phyloP scores from a whole-genome alignment of 2,113 vertebrate species.

The Carassius gibelio region DNA sequence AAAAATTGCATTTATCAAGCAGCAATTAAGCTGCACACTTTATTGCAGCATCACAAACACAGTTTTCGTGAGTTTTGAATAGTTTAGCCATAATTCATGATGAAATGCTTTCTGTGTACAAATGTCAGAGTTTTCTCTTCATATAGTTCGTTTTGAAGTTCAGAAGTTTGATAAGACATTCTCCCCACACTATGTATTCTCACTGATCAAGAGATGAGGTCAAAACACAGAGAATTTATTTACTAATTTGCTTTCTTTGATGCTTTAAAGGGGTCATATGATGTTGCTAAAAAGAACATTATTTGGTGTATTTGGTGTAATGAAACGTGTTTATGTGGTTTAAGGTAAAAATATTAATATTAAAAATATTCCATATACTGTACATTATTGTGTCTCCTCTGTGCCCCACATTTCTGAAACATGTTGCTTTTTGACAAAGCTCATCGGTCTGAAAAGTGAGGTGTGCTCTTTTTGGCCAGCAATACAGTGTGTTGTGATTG shows the following conservation, averaged over 20 bases:
- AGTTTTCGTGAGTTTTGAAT: background rate
- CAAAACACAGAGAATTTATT: constrained; percentile 60
- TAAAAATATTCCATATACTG: too few species aligned
- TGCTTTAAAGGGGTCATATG: background rate
- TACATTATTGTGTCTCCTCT: too few species aligned
- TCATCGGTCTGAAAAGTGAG: too few species aligned
- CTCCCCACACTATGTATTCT: constrained; percentile 57
- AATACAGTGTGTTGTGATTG: too few species aligned
- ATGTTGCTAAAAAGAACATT: too few species aligned
- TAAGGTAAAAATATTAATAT: too few species aligned
- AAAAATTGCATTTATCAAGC: background rate
- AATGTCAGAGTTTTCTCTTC: background rate
- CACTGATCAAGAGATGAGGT: constrained; percentile 64
- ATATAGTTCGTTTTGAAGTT: constrained; percentile 33
- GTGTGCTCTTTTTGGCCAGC: too few species aligned
- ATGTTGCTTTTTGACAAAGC: too few species aligned
- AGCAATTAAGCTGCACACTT: background rate
- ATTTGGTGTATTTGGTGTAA: too few species aligned
- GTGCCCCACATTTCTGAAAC: too few species aligned
- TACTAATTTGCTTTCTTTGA: constrained; percentile 26
- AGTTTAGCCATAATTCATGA: background rate
- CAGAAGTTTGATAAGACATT: constrained; percentile 46
- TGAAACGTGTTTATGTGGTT: too few species aligned
- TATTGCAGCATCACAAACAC: background rate
- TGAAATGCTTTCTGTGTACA: background rate